Conservation (phyloP, 2,888 invertebrate species). For the Drosophila bunnanda region DNA sequence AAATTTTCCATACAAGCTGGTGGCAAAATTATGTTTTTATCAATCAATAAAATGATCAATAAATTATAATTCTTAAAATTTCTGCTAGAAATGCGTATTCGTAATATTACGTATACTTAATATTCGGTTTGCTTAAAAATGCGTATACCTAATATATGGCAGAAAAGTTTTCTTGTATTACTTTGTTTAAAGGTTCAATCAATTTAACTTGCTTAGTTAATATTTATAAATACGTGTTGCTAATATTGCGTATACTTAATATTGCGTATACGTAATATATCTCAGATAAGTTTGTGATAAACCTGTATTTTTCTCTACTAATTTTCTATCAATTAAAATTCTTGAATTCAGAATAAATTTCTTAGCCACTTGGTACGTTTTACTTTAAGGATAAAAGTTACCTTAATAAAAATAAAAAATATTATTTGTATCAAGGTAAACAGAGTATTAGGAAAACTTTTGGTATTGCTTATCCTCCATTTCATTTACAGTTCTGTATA, state of each 20-base stretch:
- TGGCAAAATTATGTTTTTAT: no score
- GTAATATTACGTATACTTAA: conserved; percentile 3
- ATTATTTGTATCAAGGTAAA: no score
- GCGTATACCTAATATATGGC: background rate
- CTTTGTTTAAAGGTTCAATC: background rate
- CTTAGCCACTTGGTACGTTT: no score
- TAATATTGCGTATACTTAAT: background rate
- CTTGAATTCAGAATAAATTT: no score
- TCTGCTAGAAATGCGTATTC: no score
- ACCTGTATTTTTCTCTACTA: background rate
- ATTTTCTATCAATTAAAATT: background rate
- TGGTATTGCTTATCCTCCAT: background rate
- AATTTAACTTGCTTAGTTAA: background rate
- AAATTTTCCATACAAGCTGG: no score
- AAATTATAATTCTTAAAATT: no score
- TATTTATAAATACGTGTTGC: background rate
- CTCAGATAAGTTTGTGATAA: background rate
- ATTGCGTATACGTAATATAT: background rate
- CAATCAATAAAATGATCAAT: no score
- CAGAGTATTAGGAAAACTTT: no score
- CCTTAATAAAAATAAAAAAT: no score
- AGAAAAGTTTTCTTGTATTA: rapidly evolving
- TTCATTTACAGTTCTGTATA: background rate
- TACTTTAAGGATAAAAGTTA: no score
- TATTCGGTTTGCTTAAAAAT: no score